A percentile compares a stretch with the other conserved stretches of the same genome.
phyloP scores from a whole-genome alignment of 2,113 vertebrate species.

The Dunckerocampus dactyliophorus region DNA sequence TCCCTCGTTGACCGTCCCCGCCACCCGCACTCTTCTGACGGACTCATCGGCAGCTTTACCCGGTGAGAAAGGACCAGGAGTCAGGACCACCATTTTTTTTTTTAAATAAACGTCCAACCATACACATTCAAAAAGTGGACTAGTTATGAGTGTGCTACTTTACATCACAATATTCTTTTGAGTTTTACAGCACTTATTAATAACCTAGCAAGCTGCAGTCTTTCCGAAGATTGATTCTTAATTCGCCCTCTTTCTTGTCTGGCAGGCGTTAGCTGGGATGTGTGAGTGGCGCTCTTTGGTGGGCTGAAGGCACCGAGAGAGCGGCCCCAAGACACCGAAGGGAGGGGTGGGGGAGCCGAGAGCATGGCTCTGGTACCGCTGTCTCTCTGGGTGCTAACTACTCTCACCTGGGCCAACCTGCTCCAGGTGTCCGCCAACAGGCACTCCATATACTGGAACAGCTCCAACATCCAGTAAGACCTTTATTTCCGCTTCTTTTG shows the following conservation, averaged over 20 bases:
- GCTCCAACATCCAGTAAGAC: constrained; percentile 91
- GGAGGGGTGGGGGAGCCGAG: constrained; percentile 47
- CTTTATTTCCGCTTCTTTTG: not conserved
- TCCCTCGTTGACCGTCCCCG: constrained; percentile 36
- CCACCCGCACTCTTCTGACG: constrained; percentile 36
- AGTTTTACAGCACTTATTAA: constrained; percentile 50
- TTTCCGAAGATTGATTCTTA: constrained; percentile 28
- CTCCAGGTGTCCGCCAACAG: constrained; percentile 79
- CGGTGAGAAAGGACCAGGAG: constrained; percentile 50
- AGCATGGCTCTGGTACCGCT: constrained; percentile 74
- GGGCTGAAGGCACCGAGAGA: constrained; percentile 62
- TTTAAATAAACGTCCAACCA: too few relatives aligned
- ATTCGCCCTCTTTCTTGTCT: constrained; percentile 29
- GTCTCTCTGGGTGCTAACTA: constrained; percentile 70
- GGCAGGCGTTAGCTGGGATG: constrained; percentile 67
- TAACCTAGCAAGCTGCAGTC: constrained; percentile 9
- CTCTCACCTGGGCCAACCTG: constrained; percentile 74
- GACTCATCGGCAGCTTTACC: constrained; percentile 42
- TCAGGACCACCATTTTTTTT: not conserved
- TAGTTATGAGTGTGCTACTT: constrained; percentile 7
- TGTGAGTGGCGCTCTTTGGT: constrained; percentile 58
- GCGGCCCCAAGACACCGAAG: constrained; percentile 41
- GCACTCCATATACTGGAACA: constrained; percentile 93
- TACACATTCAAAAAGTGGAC: too few relatives aligned
- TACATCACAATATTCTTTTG: constrained; percentile 37